Conservation (phyloP, 2,797 vertebrate species). For the Enteromius argenteus region DNA sequence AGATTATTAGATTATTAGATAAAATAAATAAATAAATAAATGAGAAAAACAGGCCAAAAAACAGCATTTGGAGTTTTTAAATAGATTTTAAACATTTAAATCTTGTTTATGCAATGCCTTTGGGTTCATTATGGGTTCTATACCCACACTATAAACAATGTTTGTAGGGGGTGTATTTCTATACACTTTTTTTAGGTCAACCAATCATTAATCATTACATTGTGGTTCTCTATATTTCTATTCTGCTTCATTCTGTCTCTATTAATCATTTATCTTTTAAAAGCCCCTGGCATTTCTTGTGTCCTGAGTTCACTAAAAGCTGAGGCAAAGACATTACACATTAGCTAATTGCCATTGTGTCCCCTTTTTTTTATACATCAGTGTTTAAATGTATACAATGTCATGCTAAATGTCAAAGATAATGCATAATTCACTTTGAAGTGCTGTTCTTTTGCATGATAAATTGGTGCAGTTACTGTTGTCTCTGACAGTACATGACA, state of each 20-base stretch:
- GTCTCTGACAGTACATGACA: constrained; percentile 21
- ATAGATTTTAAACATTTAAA: neutral
- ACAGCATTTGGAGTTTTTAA: neutral
- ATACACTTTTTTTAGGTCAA: neutral
- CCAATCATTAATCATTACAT: neutral
- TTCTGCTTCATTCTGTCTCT: neutral
- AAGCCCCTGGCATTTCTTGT: neutral
- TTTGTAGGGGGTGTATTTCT: neutral
- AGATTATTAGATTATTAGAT: neutral
- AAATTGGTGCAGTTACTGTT: neutral
- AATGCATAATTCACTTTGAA: neutral
- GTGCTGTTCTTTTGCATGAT: neutral
- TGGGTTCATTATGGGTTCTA: neutral
- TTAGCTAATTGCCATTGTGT: neutral
- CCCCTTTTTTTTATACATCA: neutral
- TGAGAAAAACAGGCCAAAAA: neutral
- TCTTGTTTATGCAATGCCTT: neutral
- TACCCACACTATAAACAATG: neutral
- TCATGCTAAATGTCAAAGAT: neutral
- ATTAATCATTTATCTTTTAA: constrained; percentile 12
- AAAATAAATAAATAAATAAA: neutral
- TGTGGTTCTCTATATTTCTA: neutral
- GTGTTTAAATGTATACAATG: neutral
- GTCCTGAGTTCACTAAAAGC: neutral
- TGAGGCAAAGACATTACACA: neutral